These are phyloP conservation scores for Zalophus californianus DNA, from an alignment of 2,797 vertebrate genomes.

Conservation along the genomic window DNA sequence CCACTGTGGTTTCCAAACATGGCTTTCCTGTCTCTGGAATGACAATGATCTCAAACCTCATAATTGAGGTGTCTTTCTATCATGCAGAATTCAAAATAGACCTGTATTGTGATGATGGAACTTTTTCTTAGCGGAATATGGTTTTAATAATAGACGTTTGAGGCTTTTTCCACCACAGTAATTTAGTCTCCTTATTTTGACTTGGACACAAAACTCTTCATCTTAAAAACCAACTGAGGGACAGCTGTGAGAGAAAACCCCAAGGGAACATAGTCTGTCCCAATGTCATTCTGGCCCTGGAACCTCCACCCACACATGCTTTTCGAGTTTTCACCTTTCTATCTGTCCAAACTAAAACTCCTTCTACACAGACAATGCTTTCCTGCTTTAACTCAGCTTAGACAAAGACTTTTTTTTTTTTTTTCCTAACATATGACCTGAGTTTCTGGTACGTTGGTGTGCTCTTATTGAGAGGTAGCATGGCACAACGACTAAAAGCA, in stretches of 20 bases:
- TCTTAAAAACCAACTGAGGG: conserved; percentile 24
- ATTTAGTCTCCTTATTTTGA: conserved; percentile 70
- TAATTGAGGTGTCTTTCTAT: conserved; percentile 63
- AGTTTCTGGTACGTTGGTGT: not conserved
- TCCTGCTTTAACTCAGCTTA: not conserved
- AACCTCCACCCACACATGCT: too few relatives aligned
- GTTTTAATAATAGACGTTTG: conserved; percentile 60
- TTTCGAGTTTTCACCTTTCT: not conserved
- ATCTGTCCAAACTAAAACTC: not conserved
- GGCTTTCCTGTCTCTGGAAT: not conserved
- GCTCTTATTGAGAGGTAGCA: not conserved
- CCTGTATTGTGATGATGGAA: not conserved
- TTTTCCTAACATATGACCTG: not conserved
- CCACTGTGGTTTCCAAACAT: not conserved
- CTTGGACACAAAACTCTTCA: conserved; percentile 16
- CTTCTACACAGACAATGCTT: not conserved
- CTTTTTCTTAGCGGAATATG: conserved; percentile 44
- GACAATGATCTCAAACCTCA: conserved; percentile 41
- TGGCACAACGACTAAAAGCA: not conserved
- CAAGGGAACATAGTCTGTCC: not conserved
- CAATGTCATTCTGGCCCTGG: not conserved
- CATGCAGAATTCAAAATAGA: conserved; percentile 65
- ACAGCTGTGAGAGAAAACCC: not conserved
- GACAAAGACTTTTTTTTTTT: not conserved
- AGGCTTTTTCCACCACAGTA: conserved; percentile 52